Percentiles rank a stretch among this genome's conserved stretches.
Conservation (phyloP, 2,113 vertebrate species). For the Indicator indicator region DNA sequence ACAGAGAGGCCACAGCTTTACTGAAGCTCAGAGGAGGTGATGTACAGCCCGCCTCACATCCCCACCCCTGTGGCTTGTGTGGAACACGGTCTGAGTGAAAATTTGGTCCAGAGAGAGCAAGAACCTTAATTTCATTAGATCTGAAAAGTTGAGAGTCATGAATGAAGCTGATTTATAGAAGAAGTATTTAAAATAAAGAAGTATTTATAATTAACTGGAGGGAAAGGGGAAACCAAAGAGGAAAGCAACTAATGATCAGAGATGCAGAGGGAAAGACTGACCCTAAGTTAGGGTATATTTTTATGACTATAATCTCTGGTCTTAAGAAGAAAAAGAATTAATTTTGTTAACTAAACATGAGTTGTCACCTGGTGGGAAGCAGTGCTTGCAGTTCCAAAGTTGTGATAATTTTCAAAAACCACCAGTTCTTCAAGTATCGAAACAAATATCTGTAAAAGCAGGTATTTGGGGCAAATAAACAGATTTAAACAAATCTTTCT, state of each 20-base stretch:
- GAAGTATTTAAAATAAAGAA: neutral
- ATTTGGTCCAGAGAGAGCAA: accelerated
- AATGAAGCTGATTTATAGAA: neutral
- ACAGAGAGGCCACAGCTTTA: accelerated
- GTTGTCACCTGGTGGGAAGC: neutral
- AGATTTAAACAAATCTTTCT: neutral
- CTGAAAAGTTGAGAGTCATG: neutral
- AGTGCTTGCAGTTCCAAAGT: neutral
- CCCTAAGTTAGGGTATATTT: neutral
- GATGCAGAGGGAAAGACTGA: neutral
- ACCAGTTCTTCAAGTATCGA: neutral
- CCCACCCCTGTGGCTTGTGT: neutral
- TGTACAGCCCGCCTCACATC: neutral
- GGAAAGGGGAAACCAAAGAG: neutral
- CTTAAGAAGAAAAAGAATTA: neutral
- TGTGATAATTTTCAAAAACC: neutral
- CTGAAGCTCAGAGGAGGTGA: neutral
- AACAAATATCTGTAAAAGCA: neutral
- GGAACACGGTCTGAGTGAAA: neutral
- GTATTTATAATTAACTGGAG: neutral
- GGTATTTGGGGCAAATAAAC: neutral
- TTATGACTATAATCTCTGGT: neutral
- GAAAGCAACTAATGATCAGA: neutral
- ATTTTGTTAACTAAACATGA: neutral
- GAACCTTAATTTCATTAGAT: neutral